Evolutionary conservation across 2,888 invertebrate genomes (phyloP).

Genomic region (Plebejus argus): DNA sequence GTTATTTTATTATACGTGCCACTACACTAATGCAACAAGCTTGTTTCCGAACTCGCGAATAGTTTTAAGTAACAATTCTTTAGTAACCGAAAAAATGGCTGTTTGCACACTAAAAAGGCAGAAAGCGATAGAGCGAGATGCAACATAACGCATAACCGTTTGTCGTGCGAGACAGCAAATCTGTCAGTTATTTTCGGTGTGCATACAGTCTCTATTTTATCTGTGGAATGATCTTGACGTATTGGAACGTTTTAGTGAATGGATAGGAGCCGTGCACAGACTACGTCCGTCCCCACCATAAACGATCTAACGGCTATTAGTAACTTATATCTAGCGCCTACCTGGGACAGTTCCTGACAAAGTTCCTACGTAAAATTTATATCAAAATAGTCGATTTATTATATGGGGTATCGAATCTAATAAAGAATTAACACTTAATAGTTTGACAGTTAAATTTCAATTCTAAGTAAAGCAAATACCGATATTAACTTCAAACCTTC

Average conservation of each 20-base stretch:
- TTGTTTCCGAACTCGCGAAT: constrained; percentile 36
- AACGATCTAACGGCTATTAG: constrained; percentile 1
- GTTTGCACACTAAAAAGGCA: background rate
- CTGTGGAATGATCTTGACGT: background rate
- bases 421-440: background rate
- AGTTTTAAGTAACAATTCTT: constrained; percentile 32
- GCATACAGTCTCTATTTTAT: background rate
- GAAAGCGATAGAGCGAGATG: background rate
- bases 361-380: constrained; percentile 1
- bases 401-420: background rate
- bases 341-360: constrained; percentile 21
- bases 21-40: constrained; percentile 52
- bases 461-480: no score
- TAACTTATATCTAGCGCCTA: background rate
- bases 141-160: background rate
- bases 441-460: background rate
- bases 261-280: background rate
- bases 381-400: background rate
- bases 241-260: background rate
- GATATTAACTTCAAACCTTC: no score
- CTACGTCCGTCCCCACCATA: constrained; percentile 19
- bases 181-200: background rate
- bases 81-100: constrained; percentile 10
- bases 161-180: background rate
- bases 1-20: constrained; percentile 63